These are phyloP conservation scores for Nymphalis polychloros DNA, from an alignment of 2,888 invertebrate genomes.

Conservation along the genomic window DNA sequence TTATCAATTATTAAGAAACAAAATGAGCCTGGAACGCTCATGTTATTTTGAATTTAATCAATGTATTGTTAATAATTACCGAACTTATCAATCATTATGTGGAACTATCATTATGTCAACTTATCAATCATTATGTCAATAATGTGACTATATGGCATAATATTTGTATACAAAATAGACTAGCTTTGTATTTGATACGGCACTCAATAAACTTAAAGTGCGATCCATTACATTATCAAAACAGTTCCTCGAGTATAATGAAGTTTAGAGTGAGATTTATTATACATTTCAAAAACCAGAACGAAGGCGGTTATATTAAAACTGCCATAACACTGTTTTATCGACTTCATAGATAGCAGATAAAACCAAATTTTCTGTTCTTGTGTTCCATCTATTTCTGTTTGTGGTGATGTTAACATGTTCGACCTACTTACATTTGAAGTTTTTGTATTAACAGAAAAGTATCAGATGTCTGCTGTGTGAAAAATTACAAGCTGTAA, in stretches of 20 bases:
- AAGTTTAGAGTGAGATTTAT: background rate
- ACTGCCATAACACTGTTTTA: constrained; percentile 4
- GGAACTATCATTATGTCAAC: no score
- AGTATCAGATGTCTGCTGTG: background rate
- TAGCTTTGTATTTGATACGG: background rate
- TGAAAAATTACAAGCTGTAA: background rate
- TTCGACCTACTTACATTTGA: constrained; percentile 30
- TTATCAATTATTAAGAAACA: no score
- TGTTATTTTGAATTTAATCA: no score
- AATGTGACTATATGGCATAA: background rate
- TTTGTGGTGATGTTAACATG: constrained; percentile 24
- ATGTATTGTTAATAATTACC: no score
- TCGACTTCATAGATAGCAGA: constrained; percentile 6
- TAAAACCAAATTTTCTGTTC: constrained; percentile 5
- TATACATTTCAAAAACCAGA: background rate
- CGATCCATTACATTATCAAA: constrained; percentile 25
- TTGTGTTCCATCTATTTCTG: constrained; percentile 18
- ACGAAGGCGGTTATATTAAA: background rate
- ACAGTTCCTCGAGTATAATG: constrained; percentile 4
- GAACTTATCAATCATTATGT: no score
- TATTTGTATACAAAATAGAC: background rate
- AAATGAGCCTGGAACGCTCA: no score
- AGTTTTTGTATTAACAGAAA: constrained; percentile 2
- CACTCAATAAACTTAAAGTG: constrained; percentile 18
- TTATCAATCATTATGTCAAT: no score